phyloP scores from a whole-genome alignment of 2,888 invertebrate genomes.

The Exocentrus adspersus region DNA sequence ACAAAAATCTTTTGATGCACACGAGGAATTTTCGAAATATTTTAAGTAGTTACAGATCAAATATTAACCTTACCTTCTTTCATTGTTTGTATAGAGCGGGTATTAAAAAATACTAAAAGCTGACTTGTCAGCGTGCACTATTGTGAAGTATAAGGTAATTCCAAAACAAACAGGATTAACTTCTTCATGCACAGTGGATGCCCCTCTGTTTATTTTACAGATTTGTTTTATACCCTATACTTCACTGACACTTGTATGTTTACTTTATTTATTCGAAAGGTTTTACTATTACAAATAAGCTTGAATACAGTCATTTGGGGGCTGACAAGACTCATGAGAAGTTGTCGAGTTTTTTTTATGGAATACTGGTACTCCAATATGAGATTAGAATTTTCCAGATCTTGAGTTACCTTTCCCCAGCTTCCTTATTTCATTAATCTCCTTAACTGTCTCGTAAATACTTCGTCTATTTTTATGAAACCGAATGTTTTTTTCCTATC shows the following conservation, averaged over 20 bases:
- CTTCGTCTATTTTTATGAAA: not conserved
- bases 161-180: constrained; percentile 49
- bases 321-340: no score
- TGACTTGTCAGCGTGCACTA: constrained; percentile 11
- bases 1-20: no score
- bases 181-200: constrained; percentile 40
- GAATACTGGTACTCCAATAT: no score
- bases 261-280: constrained; percentile 33
- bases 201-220: constrained; percentile 47
- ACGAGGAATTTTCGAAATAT: no score
- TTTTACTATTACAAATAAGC: constrained; percentile 11
- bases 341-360: no score
- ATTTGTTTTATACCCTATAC: constrained; percentile 44
- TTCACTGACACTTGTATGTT: constrained; percentile 36
- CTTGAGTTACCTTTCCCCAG: no score
- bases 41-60: not conserved
- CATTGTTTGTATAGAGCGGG: not conserved
- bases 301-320: not conserved
- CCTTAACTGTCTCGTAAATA: no score
- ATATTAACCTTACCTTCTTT: not conserved
- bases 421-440: no score
- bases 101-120: constrained; percentile 9
- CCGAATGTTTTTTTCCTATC: not conserved
- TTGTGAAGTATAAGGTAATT: constrained; percentile 36
- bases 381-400: no score